Evolutionary conservation across 2,888 invertebrate genomes (phyloP), one percentile per base, ranked within the genome.

Genomic region (Catotricha subobsoleta): DNA sequence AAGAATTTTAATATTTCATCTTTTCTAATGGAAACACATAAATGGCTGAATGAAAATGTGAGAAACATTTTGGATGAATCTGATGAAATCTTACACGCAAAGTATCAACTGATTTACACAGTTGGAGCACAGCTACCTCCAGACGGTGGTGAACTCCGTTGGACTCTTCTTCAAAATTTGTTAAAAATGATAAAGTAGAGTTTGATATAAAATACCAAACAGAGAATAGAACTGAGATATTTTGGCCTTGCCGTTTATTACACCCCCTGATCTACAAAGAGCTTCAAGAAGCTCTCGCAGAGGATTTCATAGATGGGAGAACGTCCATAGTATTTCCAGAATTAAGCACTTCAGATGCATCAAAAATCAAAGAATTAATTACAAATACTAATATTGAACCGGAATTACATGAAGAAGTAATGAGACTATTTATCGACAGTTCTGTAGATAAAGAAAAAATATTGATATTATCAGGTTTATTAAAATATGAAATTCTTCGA

Each of bases 91-190:
- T 10, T 39, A 7, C 30, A 39, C 2, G 30, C 39, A 10, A 39
- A 39, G 7, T 39, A 39, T 31, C 39, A 39, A 9, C 9, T 39
- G 2, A 39, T 39, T 16, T 39, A 39, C 19, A 39, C 39, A 8
- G 6, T 39, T 4, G 39, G 39, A n/a, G 19, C n/a, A 20, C 39
- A 39, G 15, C 21, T 19, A 2, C 13, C 15, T 5, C 21, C 21
- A 1, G 39, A 39, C 15, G 39, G 39, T n/a, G 39, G 31, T 10
- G 30, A n/a, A 13, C 30, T 13, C 12, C 30, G 30, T 5, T 30
- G 30, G 30, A 30, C 30, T 13, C 5, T 10, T 15, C 12, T 30
- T 10, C 30, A 30, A 12, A 15, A n/a, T 5, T 7, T 30, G 12
- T n/a, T n/a, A n/a, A n/a, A n/a, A 30, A 30, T 30, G 30, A 30